phyloP scores from a whole-genome alignment of 2,797 vertebrate species.

The Pseudochaenichthys georgianus region DNA sequence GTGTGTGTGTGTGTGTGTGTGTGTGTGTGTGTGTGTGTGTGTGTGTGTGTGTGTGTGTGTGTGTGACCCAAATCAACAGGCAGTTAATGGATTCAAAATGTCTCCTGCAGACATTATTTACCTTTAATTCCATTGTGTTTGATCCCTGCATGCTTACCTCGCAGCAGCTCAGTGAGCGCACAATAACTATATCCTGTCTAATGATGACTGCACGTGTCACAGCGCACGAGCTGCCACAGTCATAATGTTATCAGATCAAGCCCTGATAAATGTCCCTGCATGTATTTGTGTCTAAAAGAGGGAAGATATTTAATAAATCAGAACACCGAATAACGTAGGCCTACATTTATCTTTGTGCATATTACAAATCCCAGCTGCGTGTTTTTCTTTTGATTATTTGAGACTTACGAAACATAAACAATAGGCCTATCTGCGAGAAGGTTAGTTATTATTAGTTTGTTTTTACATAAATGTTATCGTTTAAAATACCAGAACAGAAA shows the following conservation, averaged over 20 bases:
- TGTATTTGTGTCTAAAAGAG: neutral
- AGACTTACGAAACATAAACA: neutral
- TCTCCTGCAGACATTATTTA: slow-evolving; percentile 35
- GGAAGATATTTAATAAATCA: neutral
- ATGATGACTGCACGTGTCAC: slow-evolving; percentile 5
- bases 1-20: too few relatives aligned
- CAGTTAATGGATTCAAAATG: slow-evolving; percentile 56
- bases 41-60: neutral
- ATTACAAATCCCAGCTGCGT: neutral
- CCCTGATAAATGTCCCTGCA: neutral
- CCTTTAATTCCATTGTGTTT: slow-evolving; percentile 33
- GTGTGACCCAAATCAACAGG: neutral
- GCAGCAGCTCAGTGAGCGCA: slow-evolving; percentile 1
- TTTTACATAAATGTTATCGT: neutral
- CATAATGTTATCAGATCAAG: neutral
- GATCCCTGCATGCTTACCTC: slow-evolving; percentile 16
- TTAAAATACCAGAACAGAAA: neutral
- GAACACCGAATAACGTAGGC: neutral
- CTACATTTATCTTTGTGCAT: neutral
- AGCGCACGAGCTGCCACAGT: neutral
- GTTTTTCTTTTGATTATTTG: neutral
- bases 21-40: too few relatives aligned
- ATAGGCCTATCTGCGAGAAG: neutral
- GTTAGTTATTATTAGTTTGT: neutral
- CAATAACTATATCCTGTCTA: neutral